Base-by-base conservation (phyloP, 2,888 invertebrate species). In the Xylophagus ater region DNA sequence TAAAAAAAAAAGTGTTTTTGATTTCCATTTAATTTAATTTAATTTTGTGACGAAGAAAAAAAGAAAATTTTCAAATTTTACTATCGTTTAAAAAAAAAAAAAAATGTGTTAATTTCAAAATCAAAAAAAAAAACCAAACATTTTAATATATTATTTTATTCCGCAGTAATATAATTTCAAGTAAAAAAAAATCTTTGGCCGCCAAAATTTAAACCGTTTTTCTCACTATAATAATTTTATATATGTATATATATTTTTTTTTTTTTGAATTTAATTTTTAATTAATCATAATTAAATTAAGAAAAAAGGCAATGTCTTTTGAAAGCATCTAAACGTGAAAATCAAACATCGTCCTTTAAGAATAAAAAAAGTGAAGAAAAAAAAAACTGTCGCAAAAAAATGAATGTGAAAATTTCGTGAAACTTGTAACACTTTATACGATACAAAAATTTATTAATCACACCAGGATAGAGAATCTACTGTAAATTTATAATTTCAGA, bases 171-270 rank as follows among this genome's bases (percentile, higher is more conserved):
- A 15, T 14, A 37, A 37, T 37, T 36, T 23, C n/a, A 13, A 29
- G 21, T 8, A 37, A 14, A 29, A 14, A 30, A 29, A 30, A 36
- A 35, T 17, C 25, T 37, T 37, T 30, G 37, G 37, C 37, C 37
- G 37, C 37, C 37, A 37, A 37, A 37, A 37, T 37, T 37, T 35
- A 18, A 35, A 31, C 29, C 24, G 23, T 21, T 37, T 37, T 31
- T 17, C 29, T 25, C 35, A 18, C 30, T 30, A 21, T 30, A 30
- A 4, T 30, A 30, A 30, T 37, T 30, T 23, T 37, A 30, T 37
- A 37, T 29, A 30, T 30, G 30, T 37, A 37, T 21, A 37, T 37
- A 36, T 28, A 20, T 26, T 34, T 33, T 33, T 3, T 23, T 14
- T 15, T 33, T 33, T 33, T 36, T 36, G 35, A 28, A 20, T 25